phyloP scores from a whole-genome alignment of 2,113 vertebrate species.

The Gallinago paraguaiae region DNA sequence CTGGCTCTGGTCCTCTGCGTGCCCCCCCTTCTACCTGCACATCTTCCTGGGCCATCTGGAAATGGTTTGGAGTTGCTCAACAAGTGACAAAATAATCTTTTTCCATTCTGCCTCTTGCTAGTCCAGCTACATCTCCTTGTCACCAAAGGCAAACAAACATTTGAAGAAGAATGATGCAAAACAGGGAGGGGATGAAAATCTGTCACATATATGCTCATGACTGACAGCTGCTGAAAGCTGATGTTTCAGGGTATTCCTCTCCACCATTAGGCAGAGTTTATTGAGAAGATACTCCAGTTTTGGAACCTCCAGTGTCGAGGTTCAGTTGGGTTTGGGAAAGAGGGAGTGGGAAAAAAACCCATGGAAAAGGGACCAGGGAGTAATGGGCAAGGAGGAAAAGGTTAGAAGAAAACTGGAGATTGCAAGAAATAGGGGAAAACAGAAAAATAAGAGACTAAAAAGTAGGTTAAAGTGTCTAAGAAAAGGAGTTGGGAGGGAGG shows the following conservation, averaged over 20 bases:
- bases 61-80: not conserved
- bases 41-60: not conserved
- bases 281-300: not conserved
- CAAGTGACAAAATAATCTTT: not conserved
- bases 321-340: not conserved
- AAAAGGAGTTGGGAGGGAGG: not conserved
- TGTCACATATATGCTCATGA: not conserved
- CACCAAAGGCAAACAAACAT: not conserved
- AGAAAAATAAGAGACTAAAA: not conserved
- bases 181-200: not conserved
- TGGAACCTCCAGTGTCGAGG: not conserved
- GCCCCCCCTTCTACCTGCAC: accelerated
- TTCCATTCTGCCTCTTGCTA: not conserved
- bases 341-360: not conserved
- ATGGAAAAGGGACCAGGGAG: not conserved
- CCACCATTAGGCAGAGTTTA: not conserved
- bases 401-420: not conserved
- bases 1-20: not conserved
- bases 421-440: not conserved
- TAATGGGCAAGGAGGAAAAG: not conserved
- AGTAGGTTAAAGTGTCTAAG: conserved; percentile 3
- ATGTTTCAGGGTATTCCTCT: not conserved
- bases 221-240: not conserved
- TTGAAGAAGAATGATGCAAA: not conserved
- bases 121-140: not conserved